Conservation (phyloP, 2,888 invertebrate genomes). For the Limnephilus marmoratus region DNA sequence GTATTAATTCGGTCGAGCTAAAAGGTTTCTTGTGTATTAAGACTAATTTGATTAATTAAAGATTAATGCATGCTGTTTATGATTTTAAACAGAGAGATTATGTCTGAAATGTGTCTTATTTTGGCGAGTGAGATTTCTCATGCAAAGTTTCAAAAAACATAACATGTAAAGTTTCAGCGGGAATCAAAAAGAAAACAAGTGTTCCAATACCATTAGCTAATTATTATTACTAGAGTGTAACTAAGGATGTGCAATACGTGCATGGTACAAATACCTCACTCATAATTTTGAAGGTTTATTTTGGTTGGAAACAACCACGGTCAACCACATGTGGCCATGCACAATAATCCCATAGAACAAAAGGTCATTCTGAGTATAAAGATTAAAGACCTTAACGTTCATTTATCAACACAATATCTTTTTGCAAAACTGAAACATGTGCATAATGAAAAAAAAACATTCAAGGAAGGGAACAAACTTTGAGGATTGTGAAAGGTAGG, state of each 20-base stretch:
- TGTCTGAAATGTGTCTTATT: too few relatives aligned
- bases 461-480: too few relatives aligned
- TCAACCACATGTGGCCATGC: not conserved
- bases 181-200: not conserved
- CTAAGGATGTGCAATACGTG: not conserved
- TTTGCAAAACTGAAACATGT: not conserved
- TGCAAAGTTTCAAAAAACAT: not conserved
- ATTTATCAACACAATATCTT: not conserved
- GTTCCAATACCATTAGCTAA: not conserved
- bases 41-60: too few relatives aligned
- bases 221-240: not conserved
- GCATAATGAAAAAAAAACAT: not conserved
- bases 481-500: not conserved
- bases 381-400: not conserved
- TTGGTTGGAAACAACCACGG: not conserved
- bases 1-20: too few relatives aligned
- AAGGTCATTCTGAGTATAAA: not conserved
- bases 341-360: not conserved
- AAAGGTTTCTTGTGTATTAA: too few relatives aligned
- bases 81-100: too few relatives aligned
- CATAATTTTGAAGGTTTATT: not conserved
- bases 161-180: not conserved
- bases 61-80: too few relatives aligned
- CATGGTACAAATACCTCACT: too few relatives aligned
- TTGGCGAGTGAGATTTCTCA: too few relatives aligned